Conservation (phyloP, 2,888 invertebrate genomes). For the Epirrita christyi region DNA sequence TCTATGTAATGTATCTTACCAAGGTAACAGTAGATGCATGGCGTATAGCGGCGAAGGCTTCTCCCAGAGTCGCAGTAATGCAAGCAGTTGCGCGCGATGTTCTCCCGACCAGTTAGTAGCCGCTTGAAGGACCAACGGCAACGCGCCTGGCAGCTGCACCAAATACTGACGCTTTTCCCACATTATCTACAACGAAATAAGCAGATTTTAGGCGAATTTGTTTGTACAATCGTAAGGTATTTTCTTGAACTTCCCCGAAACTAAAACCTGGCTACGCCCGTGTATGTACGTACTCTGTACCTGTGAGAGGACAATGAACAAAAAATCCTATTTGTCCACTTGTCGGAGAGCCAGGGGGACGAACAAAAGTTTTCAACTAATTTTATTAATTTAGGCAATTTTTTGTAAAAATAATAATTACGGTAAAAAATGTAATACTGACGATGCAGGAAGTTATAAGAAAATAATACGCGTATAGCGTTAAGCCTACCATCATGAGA, state of each 20-base stretch:
- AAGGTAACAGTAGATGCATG: slow-evolving; percentile 95
- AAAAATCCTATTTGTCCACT: too few species aligned
- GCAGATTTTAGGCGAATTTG: not conserved
- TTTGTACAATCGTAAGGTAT: too few species aligned
- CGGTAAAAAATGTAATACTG: too few species aligned
- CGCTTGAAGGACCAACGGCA: slow-evolving; percentile 94
- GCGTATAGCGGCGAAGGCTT: slow-evolving; percentile 94
- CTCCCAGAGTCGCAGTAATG: slow-evolving; percentile 94
- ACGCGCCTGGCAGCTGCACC: slow-evolving; percentile 91
- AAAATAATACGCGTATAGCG: too few species aligned
- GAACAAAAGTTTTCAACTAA: too few species aligned
- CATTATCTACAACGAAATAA: slow-evolving; percentile 84
- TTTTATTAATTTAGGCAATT: too few species aligned
- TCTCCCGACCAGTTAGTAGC: slow-evolving; percentile 97
- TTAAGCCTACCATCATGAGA: too few species aligned
- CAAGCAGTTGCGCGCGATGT: slow-evolving; percentile 93
- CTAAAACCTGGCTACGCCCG: too few species aligned
- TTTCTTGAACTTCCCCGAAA: too few species aligned
- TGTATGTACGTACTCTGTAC: not conserved
- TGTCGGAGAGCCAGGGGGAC: too few species aligned
- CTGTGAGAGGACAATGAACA: not conserved
- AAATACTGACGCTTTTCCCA: slow-evolving; percentile 98
- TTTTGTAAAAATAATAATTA: too few species aligned
- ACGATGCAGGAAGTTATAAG: too few species aligned
- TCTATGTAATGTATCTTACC: slow-evolving; percentile 78